phyloP scores from a whole-genome alignment of 2,113 vertebrate species.

The Ciconia boyciana region DNA sequence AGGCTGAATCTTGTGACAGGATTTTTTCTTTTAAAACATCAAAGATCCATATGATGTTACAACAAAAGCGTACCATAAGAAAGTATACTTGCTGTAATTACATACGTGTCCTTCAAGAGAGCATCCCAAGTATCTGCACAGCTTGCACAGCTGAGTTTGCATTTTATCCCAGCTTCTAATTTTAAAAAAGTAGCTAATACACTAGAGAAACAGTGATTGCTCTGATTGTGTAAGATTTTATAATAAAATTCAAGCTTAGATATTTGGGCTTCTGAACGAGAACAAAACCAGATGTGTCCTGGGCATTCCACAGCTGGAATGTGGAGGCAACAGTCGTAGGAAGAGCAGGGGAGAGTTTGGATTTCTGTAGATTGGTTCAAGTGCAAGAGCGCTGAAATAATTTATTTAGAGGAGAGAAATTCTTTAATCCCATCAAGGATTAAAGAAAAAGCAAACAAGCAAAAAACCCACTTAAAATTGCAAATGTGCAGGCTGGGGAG shows the following conservation, averaged over 20 bases:
- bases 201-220: not conserved
- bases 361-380: not conserved
- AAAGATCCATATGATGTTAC: not conserved
- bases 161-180: not conserved
- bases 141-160: not conserved
- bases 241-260: not conserved
- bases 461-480: not conserved
- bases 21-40: not conserved
- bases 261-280: not conserved
- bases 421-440: not conserved
- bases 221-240: not conserved
- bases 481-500: not conserved
- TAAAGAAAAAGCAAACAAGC: not conserved
- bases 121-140: not conserved
- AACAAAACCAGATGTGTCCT: not conserved
- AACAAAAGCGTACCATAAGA: not conserved
- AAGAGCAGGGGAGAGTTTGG: not conserved
- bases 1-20: not conserved
- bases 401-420: not conserved
- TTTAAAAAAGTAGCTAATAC: not conserved
- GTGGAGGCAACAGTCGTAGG: not conserved
- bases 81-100: not conserved
- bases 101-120: not conserved
- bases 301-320: not conserved
- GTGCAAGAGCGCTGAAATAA: not conserved